Evolutionary conservation across 2,888 invertebrate species (phyloP), one percentile per base, ranked within the genome.

Genomic region (Trisateles emortualis): DNA sequence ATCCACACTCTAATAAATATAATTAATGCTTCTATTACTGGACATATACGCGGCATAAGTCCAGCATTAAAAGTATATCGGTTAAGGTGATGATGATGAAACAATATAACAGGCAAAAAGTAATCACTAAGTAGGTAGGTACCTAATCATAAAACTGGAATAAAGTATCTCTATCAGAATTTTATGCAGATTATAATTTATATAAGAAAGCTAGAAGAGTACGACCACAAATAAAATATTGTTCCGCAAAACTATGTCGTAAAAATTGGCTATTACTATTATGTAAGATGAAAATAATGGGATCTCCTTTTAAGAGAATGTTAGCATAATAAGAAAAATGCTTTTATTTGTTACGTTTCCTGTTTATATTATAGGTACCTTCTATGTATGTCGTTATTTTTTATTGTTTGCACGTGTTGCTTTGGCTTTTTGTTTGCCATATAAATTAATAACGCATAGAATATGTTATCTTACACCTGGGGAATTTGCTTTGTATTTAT

Each of bases 211-310:
- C 1, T 26, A 1, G 36, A 19, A 36, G 19, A 3, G 10, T 16
- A 36, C n/a, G 16, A 19, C 19, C 19, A 14, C 35, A 16, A 13
- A 35, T 35, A 40, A 41, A 41, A 29, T 41, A 41, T 22, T 19
- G 10, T 46, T 38, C 40, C 38, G 6, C 36, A n/a, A 36, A 42
- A 36, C 38, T 33, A 35, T 26, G 16, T 16, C 36, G 32, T 19
- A 26, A 13, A 30, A 26, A 43, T 50, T 38, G 64, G 52, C 59
- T 51, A 64, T 68, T 63, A 61, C 59, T 48, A 52, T 64, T 58
- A 64, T 64, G 56, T 59, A 60, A 61, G 51, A 53, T 61, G 48
- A 43, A 57, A 49, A 56, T 65, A 69, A 72, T 65, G 60, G 60
- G 59, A 59, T 63, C 48, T 57, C 54, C 54, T 59, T 54, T 55